These are phyloP conservation scores for Macroteleia sp. DNA, from an alignment of 2,888 invertebrate genomes.

Conservation along the genomic window DNA sequence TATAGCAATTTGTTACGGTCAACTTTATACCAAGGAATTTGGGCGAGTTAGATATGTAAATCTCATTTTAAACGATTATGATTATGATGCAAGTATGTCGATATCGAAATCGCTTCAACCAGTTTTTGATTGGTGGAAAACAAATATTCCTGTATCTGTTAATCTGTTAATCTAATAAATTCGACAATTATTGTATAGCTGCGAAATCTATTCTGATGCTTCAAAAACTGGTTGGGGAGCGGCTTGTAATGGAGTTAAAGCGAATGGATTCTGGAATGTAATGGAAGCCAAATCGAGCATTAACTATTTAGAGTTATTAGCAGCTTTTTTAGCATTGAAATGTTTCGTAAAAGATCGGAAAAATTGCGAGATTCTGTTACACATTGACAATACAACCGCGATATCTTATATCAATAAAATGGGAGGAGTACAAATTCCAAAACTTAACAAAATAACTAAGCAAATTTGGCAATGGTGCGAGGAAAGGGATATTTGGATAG, in stretches of 20 bases:
- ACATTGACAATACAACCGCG: not conserved
- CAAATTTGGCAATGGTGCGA: constrained; percentile 8
- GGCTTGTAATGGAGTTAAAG: constrained; percentile 28
- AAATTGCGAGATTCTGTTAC: constrained; percentile 9
- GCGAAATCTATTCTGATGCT: constrained; percentile 58
- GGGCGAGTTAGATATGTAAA: constrained; percentile 47
- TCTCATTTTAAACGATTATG: constrained; percentile 29
- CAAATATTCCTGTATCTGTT: too few species aligned
- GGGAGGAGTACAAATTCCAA: constrained; percentile 9
- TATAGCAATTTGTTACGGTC: constrained; percentile 42
- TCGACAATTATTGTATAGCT: not conserved
- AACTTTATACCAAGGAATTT: constrained; percentile 48
- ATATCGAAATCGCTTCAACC: constrained; percentile 13
- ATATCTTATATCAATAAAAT: too few species aligned
- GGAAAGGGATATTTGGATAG: constrained; percentile 3
- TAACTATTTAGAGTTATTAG: constrained; percentile 17
- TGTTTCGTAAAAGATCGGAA: not conserved
- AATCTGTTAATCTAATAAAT: too few species aligned
- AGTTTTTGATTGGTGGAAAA: constrained; percentile 46
- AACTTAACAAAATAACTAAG: not conserved
- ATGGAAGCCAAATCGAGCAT: constrained; percentile 16
- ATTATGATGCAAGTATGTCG: constrained; percentile 37
- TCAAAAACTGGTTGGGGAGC: constrained; percentile 44
- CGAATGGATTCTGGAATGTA: constrained; percentile 40
- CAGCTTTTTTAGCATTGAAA: constrained; percentile 8